phyloP scores from a whole-genome alignment of 92 coral and sea anemone species.

The Phymanthus crucifer region DNA sequence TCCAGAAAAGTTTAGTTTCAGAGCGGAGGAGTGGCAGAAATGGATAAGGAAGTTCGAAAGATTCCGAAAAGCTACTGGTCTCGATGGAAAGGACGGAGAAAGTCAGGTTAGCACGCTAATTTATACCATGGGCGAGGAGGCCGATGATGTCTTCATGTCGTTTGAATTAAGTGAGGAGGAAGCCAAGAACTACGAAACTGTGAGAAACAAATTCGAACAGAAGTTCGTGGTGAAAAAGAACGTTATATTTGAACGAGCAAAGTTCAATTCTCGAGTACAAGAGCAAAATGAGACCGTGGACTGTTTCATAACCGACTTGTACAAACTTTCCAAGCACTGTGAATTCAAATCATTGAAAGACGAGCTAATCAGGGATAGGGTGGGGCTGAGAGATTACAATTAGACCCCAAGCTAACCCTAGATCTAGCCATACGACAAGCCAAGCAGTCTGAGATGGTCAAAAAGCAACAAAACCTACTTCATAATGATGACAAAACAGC shows the following conservation, averaged over 20 bases:
- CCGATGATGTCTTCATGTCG: slow-evolving; percentile 38
- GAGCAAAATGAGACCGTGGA: slow-evolving; percentile 10
- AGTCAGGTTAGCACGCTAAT: slow-evolving; percentile 14
- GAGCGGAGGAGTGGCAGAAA: slow-evolving; percentile 55
- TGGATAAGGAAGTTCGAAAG: slow-evolving; percentile 68
- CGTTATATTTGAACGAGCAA: slow-evolving; percentile 36
- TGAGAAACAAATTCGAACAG: slow-evolving; percentile 20
- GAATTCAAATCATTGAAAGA: not conserved
- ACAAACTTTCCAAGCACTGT: not conserved
- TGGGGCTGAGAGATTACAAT: slow-evolving; percentile 4
- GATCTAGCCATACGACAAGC: not conserved
- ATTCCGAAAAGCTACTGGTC: slow-evolving; percentile 53
- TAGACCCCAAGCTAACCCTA: slow-evolving; percentile 11
- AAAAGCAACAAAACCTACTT: not conserved
- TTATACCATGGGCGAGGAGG: slow-evolving; percentile 34
- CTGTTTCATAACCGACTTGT: slow-evolving; percentile 16
- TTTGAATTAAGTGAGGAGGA: slow-evolving; percentile 21
- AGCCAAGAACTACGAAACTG: slow-evolving; percentile 20
- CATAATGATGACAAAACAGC: not conserved
- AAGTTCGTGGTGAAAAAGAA: slow-evolving; percentile 6
- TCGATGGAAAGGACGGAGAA: slow-evolving; percentile 15
- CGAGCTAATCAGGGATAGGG: not conserved
- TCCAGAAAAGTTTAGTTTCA: slow-evolving; percentile 21
- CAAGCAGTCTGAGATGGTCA: slow-evolving; percentile 1
- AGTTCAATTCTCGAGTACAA: slow-evolving; percentile 22